Base-by-base conservation (phyloP, 1,140 invertebrate species). In the Telenomus remus region DNA sequence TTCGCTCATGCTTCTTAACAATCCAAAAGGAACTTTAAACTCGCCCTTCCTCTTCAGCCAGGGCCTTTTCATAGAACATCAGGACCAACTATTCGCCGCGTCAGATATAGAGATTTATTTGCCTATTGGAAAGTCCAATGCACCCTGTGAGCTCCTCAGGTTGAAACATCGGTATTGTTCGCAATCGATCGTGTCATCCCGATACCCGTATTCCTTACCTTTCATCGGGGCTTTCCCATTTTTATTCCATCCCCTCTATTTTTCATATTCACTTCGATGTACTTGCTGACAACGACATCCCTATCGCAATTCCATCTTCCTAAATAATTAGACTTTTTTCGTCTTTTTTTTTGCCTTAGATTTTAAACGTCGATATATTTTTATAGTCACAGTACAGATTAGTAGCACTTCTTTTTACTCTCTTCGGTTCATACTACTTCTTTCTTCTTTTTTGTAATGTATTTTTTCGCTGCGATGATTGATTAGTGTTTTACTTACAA, bases 91-190 rank as follows among this genome's bases (percentile, higher is more conserved):
- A 78, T 70, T 64, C 65, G 55, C 51, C 68, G 56, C 56, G 73
- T 73, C 68, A 74, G 73, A 75, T 79, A 79, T 79, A 64, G 71
- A 80, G 76, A 80, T 80, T 80, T 80, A 80, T 80, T 72, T 80
- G 73, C 66, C 79, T 75, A 77, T 80, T 70, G 63, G 55, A 75
- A 76, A 47, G 70, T 76, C 57, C 54, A 66, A 73, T 64, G 73
- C 61, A 69, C 72, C 54, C 65, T 47, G n/a, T n/a, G 57, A 51
- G 59, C 44, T 55, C 7, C 44, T 55, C 69, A 50, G 53, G 11
- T 61, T 33, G 39, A 37, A 8, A 54, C 15, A 43, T 66, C 48
- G 63, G 60, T 43, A 78, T 80, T 80, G 79, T 80, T 80, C 72
- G 57, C 49, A 56, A 78, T 78, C 73, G 79, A 80, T 80, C 79